phyloP scores from a whole-genome alignment of 2,113 vertebrate species.

The Tetraodon nigroviridis region DNA sequence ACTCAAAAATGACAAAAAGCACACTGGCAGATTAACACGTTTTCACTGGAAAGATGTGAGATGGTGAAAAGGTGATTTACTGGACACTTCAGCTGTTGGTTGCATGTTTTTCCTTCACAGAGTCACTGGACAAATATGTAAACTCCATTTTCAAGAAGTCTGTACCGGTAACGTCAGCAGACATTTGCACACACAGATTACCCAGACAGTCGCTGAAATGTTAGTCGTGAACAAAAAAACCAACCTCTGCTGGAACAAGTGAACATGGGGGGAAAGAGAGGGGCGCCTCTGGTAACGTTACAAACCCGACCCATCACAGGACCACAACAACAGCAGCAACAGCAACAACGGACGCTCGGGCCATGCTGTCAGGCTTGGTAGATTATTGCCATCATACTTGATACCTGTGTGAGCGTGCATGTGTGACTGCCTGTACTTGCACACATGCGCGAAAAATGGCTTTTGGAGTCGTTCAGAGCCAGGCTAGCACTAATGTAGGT shows the following conservation, averaged over 20 bases:
- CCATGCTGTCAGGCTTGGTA: conserved; percentile 29
- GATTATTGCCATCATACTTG: conserved; percentile 69
- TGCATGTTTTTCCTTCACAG: conserved; percentile 24
- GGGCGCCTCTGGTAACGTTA: conserved; percentile 19
- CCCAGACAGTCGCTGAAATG: too few species aligned
- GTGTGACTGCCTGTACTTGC: conserved; percentile 1
- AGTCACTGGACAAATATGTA: conserved; percentile 43
- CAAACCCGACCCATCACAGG: conserved; percentile 40
- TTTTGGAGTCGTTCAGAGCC: conserved; percentile 35
- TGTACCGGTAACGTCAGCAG: conserved; percentile 18
- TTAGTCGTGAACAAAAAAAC: background rate
- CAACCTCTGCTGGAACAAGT: too few species aligned
- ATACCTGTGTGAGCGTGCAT: conserved; percentile 23
- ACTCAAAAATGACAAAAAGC: conserved; percentile 41
- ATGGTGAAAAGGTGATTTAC: conserved; percentile 36
- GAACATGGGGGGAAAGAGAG: background rate
- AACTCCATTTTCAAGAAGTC: conserved; percentile 38
- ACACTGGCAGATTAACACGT: conserved; percentile 40
- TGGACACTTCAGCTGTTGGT: conserved; percentile 37
- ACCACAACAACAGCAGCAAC: conserved; percentile 20
- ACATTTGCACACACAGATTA: background rate
- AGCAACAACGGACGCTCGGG: conserved; percentile 23
- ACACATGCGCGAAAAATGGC: conserved; percentile 39
- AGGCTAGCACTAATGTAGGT: conserved; percentile 3
- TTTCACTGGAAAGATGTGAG: conserved; percentile 29